Percentiles rank a stretch among this genome's conserved stretches.
Evolutionary conservation across 2,888 invertebrate genomes (phyloP).

Genomic region (Neoaliturus tenellus): DNA sequence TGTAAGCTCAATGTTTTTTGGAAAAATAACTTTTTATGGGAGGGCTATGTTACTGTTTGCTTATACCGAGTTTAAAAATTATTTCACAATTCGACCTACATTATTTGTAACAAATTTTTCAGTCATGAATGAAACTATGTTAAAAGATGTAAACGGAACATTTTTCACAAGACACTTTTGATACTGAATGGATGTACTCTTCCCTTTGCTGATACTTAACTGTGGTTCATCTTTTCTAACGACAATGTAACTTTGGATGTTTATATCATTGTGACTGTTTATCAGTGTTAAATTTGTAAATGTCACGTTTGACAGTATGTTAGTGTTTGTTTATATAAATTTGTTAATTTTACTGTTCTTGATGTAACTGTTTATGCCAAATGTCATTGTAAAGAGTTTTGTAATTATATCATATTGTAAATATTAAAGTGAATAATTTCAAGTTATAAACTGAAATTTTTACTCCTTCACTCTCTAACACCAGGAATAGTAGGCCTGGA

Average conservation of each 20-base stretch:
- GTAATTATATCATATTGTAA: conserved; percentile 22
- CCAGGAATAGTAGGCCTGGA: no score
- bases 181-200: background rate
- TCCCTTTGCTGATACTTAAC: background rate
- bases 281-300: conserved; percentile 17
- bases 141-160: background rate
- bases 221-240: background rate
- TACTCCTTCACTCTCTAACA: no score
- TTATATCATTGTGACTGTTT: background rate
- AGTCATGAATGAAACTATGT: no score
- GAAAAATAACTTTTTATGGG: no score
- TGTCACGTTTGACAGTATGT: background rate
- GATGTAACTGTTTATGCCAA: conserved; percentile 36
- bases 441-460: background rate
- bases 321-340: conserved; percentile 25
- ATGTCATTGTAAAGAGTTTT: conserved; percentile 36
- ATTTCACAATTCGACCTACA: no score
- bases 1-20: no score
- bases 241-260: background rate
- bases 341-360: conserved; percentile 16
- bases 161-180: background rate
- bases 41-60: no score
- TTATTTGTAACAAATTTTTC: no score
- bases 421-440: conserved; percentile 17
- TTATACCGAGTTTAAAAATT: background rate